Base-by-base conservation (phyloP, 2,113 vertebrate species). In the Lethenteron camtschaticum region DNA sequence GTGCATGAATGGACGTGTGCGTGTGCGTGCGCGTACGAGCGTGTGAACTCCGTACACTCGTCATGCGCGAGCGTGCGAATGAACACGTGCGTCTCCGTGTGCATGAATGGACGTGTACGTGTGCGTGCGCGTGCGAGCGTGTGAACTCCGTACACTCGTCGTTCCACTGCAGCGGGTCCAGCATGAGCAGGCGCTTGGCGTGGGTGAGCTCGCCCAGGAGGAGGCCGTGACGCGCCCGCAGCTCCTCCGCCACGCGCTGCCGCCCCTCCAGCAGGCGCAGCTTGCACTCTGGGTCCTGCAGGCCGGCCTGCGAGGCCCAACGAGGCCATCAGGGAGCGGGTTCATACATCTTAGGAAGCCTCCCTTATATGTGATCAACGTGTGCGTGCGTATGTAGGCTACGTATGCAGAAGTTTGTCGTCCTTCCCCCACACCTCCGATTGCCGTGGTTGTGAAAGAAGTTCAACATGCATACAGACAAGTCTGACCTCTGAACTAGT, bases 111-210 rank as follows among this genome's bases (percentile, higher is more conserved):
- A 12, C 11, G 41, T 70, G 69, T 56, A 6, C 57, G 20, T 4
- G 14, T 6, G 41, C 56, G 41, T 70, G 69, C 41, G 69, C 14
- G 4, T 70, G 24, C 5, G 24, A 4, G 24, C 24, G 24, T 3
- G 24, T 41, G 24, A 41, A 6, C 24, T 41, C 24, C 24, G 24
- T 63, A 63, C 16, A 12, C 80, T 97, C 94, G 4, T 81, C 80
- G 73, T 87, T 89, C 94, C 94, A 99, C 69, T 89, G 92, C 76
- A 87, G 87, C 41, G 91, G 90, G 73, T 96, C 90, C 78, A 99
- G 79, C 94, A 99, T 99, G 76, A 99, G 78, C 73, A 89, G 80
- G 76, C 94, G 90, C 70, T 99, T 96, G 75, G 91, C 96, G 70
- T 82, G 82, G 73, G 95, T 89, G 81, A 99, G 81, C 78, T 99